Percentiles rank a stretch among this genome's conserved stretches.
Conservation (phyloP, 2,797 vertebrate genomes). For the Thaleichthys pacificus region DNA sequence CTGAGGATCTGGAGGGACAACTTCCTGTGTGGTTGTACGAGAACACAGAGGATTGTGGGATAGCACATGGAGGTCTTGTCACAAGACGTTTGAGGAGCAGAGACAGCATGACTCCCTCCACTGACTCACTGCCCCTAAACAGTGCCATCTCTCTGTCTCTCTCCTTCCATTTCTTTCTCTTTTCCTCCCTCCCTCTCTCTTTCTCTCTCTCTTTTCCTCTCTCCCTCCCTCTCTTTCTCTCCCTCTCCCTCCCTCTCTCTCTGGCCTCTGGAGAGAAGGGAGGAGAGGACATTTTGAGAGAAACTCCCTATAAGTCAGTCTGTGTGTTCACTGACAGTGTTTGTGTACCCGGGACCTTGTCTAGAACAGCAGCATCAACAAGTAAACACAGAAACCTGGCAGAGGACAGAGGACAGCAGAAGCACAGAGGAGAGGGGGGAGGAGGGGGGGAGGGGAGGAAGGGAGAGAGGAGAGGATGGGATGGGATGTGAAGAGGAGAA, state of each 20-base stretch:
- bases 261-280: slow-evolving; percentile 75
- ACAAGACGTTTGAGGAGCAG: no score
- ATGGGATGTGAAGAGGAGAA: no score
- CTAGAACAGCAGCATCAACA: slow-evolving; percentile 57
- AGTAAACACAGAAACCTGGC: slow-evolving; percentile 59
- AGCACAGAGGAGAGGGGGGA: slow-evolving; percentile 64
- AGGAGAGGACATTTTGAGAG: slow-evolving; percentile 67
- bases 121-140: slow-evolving; percentile 50
- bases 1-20: slow-evolving; percentile 62
- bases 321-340: slow-evolving; percentile 90
- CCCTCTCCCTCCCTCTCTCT: slow-evolving; percentile 75
- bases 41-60: slow-evolving; percentile 71
- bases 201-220: no score
- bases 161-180: slow-evolving; percentile 43
- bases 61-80: slow-evolving; percentile 10
- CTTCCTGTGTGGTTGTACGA: slow-evolving; percentile 84
- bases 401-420: slow-evolving; percentile 75
- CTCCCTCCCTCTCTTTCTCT: slow-evolving; percentile 33
- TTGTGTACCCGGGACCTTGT: slow-evolving; percentile 90
- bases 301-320: slow-evolving; percentile 65
- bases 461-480: slow-evolving; percentile 58
- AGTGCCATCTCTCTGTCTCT: slow-evolving; percentile 52
- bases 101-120: no score
- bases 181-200: background rate
- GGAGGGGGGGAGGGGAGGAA: slow-evolving; percentile 47